These are phyloP conservation scores for Rhineura floridana DNA, from an alignment of 2,113 vertebrate species.

Conservation along the genomic window DNA sequence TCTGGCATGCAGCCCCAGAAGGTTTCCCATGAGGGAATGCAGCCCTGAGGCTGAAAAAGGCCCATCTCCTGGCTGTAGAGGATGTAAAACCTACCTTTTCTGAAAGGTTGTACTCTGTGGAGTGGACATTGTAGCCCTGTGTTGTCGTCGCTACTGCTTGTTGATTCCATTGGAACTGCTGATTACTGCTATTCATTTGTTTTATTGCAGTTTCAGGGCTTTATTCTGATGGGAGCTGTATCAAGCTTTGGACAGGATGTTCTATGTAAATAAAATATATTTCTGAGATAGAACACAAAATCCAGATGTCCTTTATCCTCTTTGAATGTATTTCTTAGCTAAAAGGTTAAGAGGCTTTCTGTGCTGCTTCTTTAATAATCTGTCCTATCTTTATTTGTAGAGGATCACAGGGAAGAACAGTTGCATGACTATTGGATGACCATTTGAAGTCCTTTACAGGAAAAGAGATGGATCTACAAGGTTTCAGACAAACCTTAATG, in stretches of 20 bases:
- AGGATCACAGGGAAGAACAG: not conserved
- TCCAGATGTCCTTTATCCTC: slow-evolving; percentile 14
- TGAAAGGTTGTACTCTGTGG: not conserved
- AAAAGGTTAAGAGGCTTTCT: not conserved
- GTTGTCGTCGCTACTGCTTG: not conserved
- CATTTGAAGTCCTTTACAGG: not conserved
- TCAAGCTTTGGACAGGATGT: not conserved
- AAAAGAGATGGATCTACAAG: not conserved
- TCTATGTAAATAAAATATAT: not conserved
- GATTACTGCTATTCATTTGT: not conserved
- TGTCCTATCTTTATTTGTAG: not conserved
- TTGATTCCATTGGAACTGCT: not conserved
- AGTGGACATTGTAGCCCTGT: not conserved
- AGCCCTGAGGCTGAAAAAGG: no score
- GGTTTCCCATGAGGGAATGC: no score
- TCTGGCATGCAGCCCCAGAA: no score
- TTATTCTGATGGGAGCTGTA: not conserved
- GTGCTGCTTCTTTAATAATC: not conserved
- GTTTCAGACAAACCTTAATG: slow-evolving; percentile 19
- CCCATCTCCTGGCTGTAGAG: not conserved
- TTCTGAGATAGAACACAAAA: slow-evolving; percentile 24
- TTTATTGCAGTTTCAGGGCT: not conserved
- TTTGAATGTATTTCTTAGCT: not conserved
- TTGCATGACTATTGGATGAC: not conserved
- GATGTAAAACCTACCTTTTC: not conserved